Evolutionary conservation across 1,140 invertebrate genomes (phyloP).

Genomic region (Cydia pomonella): DNA sequence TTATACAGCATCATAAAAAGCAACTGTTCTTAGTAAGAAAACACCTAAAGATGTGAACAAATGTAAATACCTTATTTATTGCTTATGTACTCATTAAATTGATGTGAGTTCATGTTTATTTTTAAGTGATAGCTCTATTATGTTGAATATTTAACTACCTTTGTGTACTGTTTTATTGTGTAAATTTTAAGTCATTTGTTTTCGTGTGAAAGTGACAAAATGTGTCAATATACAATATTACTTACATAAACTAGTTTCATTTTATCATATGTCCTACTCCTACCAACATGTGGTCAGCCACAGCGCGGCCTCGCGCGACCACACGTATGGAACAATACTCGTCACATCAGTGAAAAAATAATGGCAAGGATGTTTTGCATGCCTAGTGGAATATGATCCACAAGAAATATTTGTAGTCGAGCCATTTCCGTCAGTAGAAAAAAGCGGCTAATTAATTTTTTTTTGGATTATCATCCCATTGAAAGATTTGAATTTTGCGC

Average conservation of each 20-base stretch:
- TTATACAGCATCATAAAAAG: constrained; percentile 30
- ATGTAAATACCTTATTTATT: constrained; percentile 74
- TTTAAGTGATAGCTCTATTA: constrained; percentile 72
- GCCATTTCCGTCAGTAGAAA: too few relatives aligned
- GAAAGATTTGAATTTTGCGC: too few relatives aligned
- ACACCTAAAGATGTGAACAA: constrained; percentile 34
- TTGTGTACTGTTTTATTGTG: constrained; percentile 74
- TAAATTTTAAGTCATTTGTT: constrained; percentile 76
- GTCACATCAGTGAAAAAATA: constrained; percentile 1
- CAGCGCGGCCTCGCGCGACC: neutral
- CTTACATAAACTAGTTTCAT: constrained; percentile 66
- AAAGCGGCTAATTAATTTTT: too few relatives aligned
- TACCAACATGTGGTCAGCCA: neutral
- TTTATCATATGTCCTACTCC: constrained; percentile 37
- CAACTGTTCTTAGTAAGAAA: constrained; percentile 9
- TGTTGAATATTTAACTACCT: constrained; percentile 72
- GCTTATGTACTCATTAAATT: constrained; percentile 56
- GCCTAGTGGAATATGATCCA: constrained; percentile 10
- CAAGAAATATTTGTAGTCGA: too few relatives aligned
- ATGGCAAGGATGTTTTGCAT: neutral
- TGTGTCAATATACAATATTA: constrained; percentile 78
- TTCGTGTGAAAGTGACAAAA: constrained; percentile 75
- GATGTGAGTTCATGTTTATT: constrained; percentile 64
- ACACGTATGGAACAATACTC: constrained; percentile 16
- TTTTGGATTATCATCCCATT: too few relatives aligned